Base-by-base conservation (phyloP, 2,113 vertebrate species). In the Lophura nycthemera region DNA sequence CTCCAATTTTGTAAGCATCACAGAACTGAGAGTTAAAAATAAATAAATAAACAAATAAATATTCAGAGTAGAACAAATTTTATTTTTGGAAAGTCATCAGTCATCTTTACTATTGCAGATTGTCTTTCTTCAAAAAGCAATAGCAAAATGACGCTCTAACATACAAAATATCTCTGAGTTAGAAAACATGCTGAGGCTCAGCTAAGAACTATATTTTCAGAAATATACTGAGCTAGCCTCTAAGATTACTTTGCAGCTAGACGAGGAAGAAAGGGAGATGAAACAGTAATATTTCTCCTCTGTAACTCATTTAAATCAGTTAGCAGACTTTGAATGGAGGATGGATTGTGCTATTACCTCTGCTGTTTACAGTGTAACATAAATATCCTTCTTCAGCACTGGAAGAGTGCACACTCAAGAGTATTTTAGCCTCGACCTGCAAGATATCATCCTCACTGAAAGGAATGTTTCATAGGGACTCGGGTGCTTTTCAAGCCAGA, bases 131-230 rank as follows among this genome's bases (percentile, higher is more conserved):
- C 24, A 8, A 14, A 5, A 9, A 43, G 12, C 10, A 48, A 13
- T 56, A 17, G 11, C n/a, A 38, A 71, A 90, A 69, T 25, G 7
- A 36, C 0, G 6, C 42, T 72, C 74, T 78, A 43, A 22, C 5
- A 89, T 64, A 21, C 9, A 15, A 25, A 86, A 16, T 66, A 40
- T 13, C 17, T 69, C 27, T 40, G 16, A 69, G 11, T 29, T 69
- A 34, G 21, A 87, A 76, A 19, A n/a, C 1, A 0, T 17, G 12
- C 0, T 1, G 10, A 19, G 15, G 48, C 11, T 13, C 17, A 72
- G 19, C 18, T 10, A 3, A 40, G 8, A 47, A 3, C 2, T 7
- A 47, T 6, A 1, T 36, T 64, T 75, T 60, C 50, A 56, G 25
- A 75, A 40, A 3, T 10, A 32, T 8, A 17, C 6, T 54, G 11